Base-by-base conservation (phyloP, 2,113 vertebrate species). In the Glaucidium brasilianum region DNA sequence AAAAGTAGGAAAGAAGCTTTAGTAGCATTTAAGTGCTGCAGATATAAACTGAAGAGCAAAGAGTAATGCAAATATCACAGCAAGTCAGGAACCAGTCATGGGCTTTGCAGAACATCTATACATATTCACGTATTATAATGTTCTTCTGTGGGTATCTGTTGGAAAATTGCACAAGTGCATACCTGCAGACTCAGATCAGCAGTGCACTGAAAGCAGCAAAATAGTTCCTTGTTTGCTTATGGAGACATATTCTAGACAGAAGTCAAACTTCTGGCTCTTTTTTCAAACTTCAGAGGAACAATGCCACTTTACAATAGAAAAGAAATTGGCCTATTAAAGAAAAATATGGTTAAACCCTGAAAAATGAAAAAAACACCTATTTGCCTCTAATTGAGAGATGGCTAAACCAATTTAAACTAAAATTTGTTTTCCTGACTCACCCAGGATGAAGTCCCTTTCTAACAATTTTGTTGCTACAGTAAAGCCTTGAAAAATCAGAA, bases 401-500 rank as follows among this genome's bases (percentile, higher is more conserved):
- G n/a, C 25, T 91, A 95, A 83, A 67, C 71, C 78, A 91, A 83
- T 90, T 91, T 81, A 94, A 90, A 71, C 25, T 47, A 68, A 92
- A 94, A 87, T 89, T 93, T 6, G 0, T 80, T 91, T 94, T 84
- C 45, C 52, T 63, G 21, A 60, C 14, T 80, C 55, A 90, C 50
- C 62, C 63, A 88, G 85, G 88, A 86, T 75, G 52, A 96, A 90
- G 81, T 77, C 76, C 21, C 47, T 69, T 90, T 93, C 64, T 81
- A 75, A 93, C 43, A 86, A 81, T 85, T 88, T 90, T 89, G 60
- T 77, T 94, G 75, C 62, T 92, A 78, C 74, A 89, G 88, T 74
- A 96, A 89, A 89, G 50, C 62, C 78, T 92, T 93, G 67, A 94
- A 77, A 96, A 95, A 95, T 95, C 45, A 3, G 67, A 88, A 83